Conservation (phyloP, 2,797 vertebrate genomes). For the Eidolon dupreanum region DNA sequence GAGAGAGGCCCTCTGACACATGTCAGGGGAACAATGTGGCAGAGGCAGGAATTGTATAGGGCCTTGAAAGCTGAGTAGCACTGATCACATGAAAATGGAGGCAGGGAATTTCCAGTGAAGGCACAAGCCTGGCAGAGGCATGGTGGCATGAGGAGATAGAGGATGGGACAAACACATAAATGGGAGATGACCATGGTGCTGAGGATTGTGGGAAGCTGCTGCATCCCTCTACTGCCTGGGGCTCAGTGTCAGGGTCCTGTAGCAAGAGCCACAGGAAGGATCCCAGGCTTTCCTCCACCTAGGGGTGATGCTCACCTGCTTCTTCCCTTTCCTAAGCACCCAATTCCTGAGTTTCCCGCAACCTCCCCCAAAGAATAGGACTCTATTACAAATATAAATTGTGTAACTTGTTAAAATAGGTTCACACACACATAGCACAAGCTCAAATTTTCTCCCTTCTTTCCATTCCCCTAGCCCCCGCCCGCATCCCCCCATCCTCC, state of each 20-base stretch:
- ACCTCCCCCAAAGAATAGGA: not conserved
- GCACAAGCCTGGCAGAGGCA: not conserved
- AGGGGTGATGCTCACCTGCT: not conserved
- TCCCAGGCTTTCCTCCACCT: not conserved
- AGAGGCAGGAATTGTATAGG: not conserved
- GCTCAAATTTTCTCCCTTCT: not conserved
- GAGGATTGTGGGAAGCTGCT: not conserved
- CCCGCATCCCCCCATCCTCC: rapidly evolving
- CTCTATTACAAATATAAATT: not conserved
- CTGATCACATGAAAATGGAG: not conserved
- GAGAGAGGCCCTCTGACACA: not conserved
- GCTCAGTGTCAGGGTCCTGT: not conserved
- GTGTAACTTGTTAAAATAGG: not conserved
- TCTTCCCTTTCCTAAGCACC: not conserved
- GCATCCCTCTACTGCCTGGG: not conserved
- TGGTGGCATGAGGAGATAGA: not conserved
- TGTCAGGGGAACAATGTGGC: not conserved
- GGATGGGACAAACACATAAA: not conserved
- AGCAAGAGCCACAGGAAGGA: not conserved
- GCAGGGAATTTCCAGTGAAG: not conserved
- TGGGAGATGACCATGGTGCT: not conserved
- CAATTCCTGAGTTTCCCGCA: not conserved
- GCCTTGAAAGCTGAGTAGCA: not conserved
- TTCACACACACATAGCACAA: not conserved
- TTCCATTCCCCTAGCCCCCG: rapidly evolving